A percentile compares a stretch with the other conserved stretches of the same genome.
phyloP scores from a whole-genome alignment of 2,797 vertebrate species.

The Coccyzus lansbergi region DNA sequence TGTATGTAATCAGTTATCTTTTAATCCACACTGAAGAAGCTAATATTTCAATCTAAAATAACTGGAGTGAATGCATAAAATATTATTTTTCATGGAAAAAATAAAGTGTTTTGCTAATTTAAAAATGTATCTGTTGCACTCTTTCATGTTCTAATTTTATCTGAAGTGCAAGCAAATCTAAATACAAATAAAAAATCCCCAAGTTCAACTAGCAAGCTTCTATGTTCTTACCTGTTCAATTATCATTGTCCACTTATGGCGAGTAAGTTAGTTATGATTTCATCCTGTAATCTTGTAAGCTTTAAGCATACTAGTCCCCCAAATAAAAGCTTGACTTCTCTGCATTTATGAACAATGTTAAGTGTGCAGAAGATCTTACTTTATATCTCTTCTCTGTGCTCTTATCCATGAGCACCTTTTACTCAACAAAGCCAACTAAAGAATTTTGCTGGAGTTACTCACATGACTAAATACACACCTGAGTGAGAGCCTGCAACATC shows the following conservation, averaged over 20 bases:
- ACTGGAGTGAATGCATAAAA: background rate
- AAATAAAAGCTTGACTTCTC: background rate
- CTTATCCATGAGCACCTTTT: background rate
- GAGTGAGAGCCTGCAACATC: background rate
- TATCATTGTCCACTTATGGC: background rate
- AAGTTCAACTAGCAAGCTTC: background rate
- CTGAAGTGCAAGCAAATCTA: background rate
- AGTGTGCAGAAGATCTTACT: background rate
- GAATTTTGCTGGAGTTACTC: background rate
- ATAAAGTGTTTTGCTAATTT: background rate
- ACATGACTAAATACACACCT: background rate
- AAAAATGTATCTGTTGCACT: background rate
- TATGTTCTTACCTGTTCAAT: background rate
- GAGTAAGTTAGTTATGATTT: background rate
- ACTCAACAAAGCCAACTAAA: background rate
- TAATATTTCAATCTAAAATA: background rate
- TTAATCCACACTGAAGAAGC: background rate
- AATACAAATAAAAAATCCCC: background rate
- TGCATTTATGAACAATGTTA: background rate
- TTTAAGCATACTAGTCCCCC: background rate
- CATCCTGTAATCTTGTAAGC: background rate
- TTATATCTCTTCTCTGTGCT: background rate
- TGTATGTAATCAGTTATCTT: background rate
- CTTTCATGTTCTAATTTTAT: background rate
- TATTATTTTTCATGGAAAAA: background rate